Evolutionary conservation across 2,797 vertebrate species (phyloP).

Genomic region (Anisognathus igniventris): DNA sequence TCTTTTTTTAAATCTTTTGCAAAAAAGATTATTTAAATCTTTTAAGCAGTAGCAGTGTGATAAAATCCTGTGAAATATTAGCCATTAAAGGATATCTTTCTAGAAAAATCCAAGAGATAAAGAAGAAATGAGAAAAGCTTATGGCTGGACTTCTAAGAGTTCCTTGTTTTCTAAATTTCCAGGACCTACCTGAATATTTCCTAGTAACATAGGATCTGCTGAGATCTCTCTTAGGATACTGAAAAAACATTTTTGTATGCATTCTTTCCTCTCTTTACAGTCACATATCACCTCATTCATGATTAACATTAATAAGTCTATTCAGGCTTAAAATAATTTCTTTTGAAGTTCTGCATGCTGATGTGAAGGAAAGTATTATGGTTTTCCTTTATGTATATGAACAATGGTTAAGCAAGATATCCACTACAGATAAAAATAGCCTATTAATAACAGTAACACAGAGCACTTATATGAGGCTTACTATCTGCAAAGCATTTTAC

Average conservation of each 20-base stretch:
- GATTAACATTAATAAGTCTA: background rate
- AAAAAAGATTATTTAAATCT: background rate
- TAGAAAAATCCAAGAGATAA: background rate
- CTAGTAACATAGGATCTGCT: background rate
- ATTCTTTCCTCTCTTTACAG: background rate
- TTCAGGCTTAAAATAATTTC: background rate
- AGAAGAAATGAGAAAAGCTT: background rate
- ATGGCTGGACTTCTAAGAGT: background rate
- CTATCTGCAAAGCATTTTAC: conserved; percentile 27
- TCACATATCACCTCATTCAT: background rate
- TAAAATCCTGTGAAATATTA: background rate
- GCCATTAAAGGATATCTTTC: background rate
- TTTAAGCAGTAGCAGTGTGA: background rate
- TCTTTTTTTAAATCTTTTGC: background rate
- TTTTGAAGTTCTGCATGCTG: conserved; percentile 10
- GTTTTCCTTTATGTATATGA: background rate
- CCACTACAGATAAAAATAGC: conserved; percentile 5
- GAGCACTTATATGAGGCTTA: background rate
- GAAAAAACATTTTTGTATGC: background rate
- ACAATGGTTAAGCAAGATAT: background rate
- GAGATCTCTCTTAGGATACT: background rate
- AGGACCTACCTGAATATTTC: background rate
- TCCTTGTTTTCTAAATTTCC: background rate
- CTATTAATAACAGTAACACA: conserved; percentile 31
- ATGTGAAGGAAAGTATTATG: background rate